Evolutionary conservation across 92 coral and sea anemone species (phyloP), one percentile per base, ranked within the genome.

Genomic region (Pocillopora grandis): DNA sequence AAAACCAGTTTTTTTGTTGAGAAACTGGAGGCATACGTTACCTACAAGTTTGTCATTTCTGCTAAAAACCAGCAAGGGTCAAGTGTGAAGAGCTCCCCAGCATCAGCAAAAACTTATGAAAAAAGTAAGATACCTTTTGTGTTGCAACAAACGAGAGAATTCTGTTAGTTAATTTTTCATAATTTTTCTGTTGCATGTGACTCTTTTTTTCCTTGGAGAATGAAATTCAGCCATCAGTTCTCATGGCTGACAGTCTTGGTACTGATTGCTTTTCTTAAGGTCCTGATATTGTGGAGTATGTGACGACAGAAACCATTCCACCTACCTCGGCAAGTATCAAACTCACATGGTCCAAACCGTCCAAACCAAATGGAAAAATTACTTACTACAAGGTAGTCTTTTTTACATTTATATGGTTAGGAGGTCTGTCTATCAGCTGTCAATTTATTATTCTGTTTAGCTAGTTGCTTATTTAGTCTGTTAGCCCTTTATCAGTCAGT

Each of bases 301-400:
- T 92, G 14, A 55, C 71, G 1, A 81, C 91, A 3, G 85, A 81
- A 59, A 71, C 76, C 7, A 58, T 87, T 16, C 56, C 82, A 17
- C 99, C 99, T 8, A 76, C 73, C 19, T 91, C 95, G 0, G 86
- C 96, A 16, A 92, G 93, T 13, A 91, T 97, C 71, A 81, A 13
- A 31, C 66, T 97, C 20, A 31, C 90, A 0, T 97, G 99, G 99
- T 58, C 84, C 11, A 84, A 65, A 36, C 99, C 97, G 17, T 23
- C 20, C 1, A 23, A 75, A 1, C 90, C 95, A 37, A 97, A 94
- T 76, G 99, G 99, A 59, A 12, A 35, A 4, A 92, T 97, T 56
- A 94, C 84, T 20, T 75, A 88, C 35, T 97, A 85, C 67, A 86
- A 70, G 91, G 98, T 94, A 83, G 33, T 56, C 19, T 31, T 63